phyloP scores from a whole-genome alignment of 2,797 vertebrate species.

The Micromesistius poutassou region DNA sequence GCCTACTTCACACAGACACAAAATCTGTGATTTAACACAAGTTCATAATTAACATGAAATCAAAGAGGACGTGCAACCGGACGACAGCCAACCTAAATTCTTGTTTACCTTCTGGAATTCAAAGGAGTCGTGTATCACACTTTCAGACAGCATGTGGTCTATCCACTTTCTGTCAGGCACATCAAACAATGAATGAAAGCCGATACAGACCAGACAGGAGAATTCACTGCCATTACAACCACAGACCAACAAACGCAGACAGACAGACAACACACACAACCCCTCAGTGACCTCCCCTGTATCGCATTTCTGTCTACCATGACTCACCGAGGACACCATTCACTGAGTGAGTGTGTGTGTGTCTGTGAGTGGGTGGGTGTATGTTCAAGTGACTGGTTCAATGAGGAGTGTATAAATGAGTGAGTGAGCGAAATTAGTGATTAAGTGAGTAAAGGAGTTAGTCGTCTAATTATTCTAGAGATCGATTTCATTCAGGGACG shows the following conservation, averaged over 20 bases:
- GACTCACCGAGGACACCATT: constrained; percentile 49
- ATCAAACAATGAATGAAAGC: constrained; percentile 43
- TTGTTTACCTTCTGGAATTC: background rate
- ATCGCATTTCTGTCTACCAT: constrained; percentile 32
- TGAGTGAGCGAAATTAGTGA: background rate
- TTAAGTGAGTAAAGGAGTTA: background rate
- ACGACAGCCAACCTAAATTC: background rate
- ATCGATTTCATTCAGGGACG: background rate
- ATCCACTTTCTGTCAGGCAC: constrained; percentile 31
- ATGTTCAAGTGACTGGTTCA: background rate
- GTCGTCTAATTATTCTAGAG: background rate
- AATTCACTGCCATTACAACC: constrained; percentile 35
- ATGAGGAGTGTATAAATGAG: background rate
- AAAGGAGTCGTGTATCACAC: background rate
- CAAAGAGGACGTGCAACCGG: background rate
- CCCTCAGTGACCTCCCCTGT: constrained; percentile 48
- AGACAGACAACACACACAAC: constrained; percentile 51
- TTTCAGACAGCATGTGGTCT: constrained; percentile 14
- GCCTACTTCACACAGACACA: background rate
- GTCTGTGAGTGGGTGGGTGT: background rate
- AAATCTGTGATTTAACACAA: background rate
- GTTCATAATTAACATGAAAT: background rate
- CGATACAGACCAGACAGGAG: constrained; percentile 25
- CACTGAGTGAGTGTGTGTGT: constrained; percentile 23
- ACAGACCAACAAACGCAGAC: constrained; percentile 22